Base-by-base conservation (phyloP, 1,140 invertebrate genomes). In the Lethrus apterus region DNA sequence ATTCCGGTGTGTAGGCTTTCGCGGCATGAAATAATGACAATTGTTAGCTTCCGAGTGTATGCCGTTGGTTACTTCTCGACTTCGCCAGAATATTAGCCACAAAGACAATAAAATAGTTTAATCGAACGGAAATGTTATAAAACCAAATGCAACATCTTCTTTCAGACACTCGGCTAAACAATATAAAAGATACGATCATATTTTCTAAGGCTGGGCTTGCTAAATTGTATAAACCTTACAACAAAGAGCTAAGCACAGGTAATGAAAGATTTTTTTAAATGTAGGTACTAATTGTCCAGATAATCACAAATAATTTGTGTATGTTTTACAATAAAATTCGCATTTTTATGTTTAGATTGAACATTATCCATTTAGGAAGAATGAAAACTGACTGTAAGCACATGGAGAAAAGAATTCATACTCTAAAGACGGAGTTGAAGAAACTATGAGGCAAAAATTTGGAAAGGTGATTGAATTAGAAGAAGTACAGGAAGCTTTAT, bases 61-160 rank as follows among this genome's bases (percentile, higher is more conserved):
- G n/a, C n/a, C n/a, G n/a, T n/a, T n/a, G n/a, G n/a, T n/a, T n/a
- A n/a, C n/a, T n/a, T n/a, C n/a, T n/a, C n/a, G n/a, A n/a, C n/a
- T n/a, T n/a, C n/a, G n/a, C n/a, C n/a, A n/a, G n/a, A n/a, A n/a
- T n/a, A n/a, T n/a, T n/a, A n/a, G n/a, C n/a, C n/a, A n/a, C n/a
- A n/a, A n/a, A n/a, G n/a, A n/a, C n/a, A n/a, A n/a, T n/a, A n/a
- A n/a, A n/a, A n/a, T n/a, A n/a, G n/a, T n/a, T n/a, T n/a, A n/a
- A n/a, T n/a, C n/a, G n/a, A n/a, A n/a, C n/a, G n/a, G n/a, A n/a
- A n/a, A n/a, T n/a, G n/a, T n/a, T n/a, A n/a, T n/a, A n/a, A n/a
- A n/a, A 80, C 61, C 83, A 86, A 59, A 61, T 86, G 19, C 77
- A 83, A 58, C 69, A 79, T 56, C 71, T 80, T 31, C 59, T 57